Evolutionary conservation across 2,888 invertebrate genomes (phyloP).

Genomic region (Amitus sp.): DNA sequence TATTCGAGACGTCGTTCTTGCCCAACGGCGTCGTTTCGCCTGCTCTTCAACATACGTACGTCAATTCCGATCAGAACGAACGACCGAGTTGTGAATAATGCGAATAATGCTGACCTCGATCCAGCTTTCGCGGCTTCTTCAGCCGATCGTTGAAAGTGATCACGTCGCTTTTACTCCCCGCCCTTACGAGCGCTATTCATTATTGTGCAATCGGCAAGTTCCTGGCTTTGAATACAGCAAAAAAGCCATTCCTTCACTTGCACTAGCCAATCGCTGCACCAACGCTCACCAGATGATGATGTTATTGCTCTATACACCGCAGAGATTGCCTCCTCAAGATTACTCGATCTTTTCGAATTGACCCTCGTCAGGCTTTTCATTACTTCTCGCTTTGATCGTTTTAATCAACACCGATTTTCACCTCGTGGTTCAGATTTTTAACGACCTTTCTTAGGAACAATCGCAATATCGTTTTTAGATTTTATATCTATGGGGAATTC

Average conservation of each 20-base stretch:
- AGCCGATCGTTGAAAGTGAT: constrained; percentile 30
- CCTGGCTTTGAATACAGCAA: constrained; percentile 21
- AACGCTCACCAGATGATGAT: background rate
- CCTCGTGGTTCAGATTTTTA: too few relatives aligned
- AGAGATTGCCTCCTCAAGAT: too few relatives aligned
- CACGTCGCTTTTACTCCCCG: constrained; percentile 20
- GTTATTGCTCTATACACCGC: too few relatives aligned
- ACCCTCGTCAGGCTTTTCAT: too few relatives aligned
- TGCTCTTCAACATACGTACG: constrained; percentile 25
- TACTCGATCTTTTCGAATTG: too few relatives aligned
- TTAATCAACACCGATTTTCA: too few relatives aligned
- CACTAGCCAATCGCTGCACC: constrained; percentile 9
- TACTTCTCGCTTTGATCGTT: too few relatives aligned
- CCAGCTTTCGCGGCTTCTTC: constrained; percentile 20
- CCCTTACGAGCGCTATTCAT: constrained; percentile 17
- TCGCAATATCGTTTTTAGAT: too few relatives aligned
- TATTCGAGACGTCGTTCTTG: constrained; percentile 22
- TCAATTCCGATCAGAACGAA: constrained; percentile 31
- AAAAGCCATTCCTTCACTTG: constrained; percentile 15
- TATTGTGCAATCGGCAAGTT: constrained; percentile 29
- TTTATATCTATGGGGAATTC: too few relatives aligned
- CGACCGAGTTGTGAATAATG: constrained; percentile 19
- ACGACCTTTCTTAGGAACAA: too few relatives aligned
- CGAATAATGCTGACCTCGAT: constrained; percentile 18
- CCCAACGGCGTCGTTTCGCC: constrained; percentile 21